Evolutionary conservation across 1,140 invertebrate genomes (phyloP).

Genomic region (Antheraea mylitta): DNA sequence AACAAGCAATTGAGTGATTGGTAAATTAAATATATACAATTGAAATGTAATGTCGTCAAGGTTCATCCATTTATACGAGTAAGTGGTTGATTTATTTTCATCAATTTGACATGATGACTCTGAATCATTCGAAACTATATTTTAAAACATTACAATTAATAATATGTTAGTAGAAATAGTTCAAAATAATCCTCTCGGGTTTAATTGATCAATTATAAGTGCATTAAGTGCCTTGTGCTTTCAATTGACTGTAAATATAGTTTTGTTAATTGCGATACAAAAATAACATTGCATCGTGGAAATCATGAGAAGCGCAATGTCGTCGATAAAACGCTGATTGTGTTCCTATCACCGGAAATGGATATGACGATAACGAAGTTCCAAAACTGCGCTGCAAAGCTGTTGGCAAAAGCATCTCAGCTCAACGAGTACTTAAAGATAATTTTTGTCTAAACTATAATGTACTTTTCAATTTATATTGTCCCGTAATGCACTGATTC

Average conservation of each 20-base stretch:
- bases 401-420: not conserved
- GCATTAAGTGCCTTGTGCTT: not conserved
- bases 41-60: too few species aligned
- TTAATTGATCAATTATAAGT: too few species aligned
- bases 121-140: too few species aligned
- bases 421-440: not conserved
- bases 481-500: too few species aligned
- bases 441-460: not conserved
- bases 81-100: too few species aligned
- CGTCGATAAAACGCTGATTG: not conserved
- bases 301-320: not conserved
- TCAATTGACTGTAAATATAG: not conserved
- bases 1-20: too few species aligned
- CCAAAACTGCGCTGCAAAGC: slow-evolving; percentile 10
- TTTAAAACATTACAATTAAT: too few species aligned
- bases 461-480: not conserved
- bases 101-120: too few species aligned
- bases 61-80: too few species aligned
- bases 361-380: slow-evolving; percentile 58
- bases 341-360: slow-evolving; percentile 54
- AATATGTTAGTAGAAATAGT: too few species aligned
- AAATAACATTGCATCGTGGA: not conserved
- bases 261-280: not conserved
- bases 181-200: too few species aligned
- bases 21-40: too few species aligned